Base-by-base conservation (phyloP, 1,140 invertebrate genomes). In the Drosophila teissieri region DNA sequence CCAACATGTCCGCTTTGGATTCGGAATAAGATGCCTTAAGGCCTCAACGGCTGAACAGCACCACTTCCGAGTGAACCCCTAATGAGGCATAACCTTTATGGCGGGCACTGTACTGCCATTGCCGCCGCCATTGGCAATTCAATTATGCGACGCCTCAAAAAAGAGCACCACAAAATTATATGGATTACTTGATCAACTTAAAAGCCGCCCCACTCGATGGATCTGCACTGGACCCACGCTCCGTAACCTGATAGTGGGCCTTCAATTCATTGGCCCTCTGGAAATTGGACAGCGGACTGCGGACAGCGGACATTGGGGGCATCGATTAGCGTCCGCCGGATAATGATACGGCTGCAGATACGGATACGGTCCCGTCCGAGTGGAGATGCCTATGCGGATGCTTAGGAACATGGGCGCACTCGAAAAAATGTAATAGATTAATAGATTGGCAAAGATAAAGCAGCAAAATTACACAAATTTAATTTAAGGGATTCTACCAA, bases 301-400 rank as follows among this genome's bases (percentile, higher is more conserved):
- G 27, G 42, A 19, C 31, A 3, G 8, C 31, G 31, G 42, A 19
- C 15, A 11, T 44, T 2, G 39, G n/a, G 42, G 42, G 64, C 69
- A 73, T 82, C 83, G 83, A 86, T 86, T 83, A 83, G 80, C 54
- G 57, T 44, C 51, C 34, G 52, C 34, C 51, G 24, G 46, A 34
- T 48, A 49, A 56, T 24, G 52, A 70, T 48, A 57, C 46, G 67
- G 62, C 31, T 48, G 24, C 17, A 63, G 60, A 51, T 52, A 31
- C 27, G 27, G 52, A 70, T 48, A 57, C 46, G 67, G 62, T 31
- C 48, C 24, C 14, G 67, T 8, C 27, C 6, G 7, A 7, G 7
- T 31, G 27, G 22, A 19, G 56, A 37, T 17, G 49, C 4, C 34
- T 12, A 61, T 10, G 24, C 36, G 39, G 60, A 34, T 34, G 48